phyloP scores from a whole-genome alignment of 2,888 invertebrate species.

The Crematogaster levior region DNA sequence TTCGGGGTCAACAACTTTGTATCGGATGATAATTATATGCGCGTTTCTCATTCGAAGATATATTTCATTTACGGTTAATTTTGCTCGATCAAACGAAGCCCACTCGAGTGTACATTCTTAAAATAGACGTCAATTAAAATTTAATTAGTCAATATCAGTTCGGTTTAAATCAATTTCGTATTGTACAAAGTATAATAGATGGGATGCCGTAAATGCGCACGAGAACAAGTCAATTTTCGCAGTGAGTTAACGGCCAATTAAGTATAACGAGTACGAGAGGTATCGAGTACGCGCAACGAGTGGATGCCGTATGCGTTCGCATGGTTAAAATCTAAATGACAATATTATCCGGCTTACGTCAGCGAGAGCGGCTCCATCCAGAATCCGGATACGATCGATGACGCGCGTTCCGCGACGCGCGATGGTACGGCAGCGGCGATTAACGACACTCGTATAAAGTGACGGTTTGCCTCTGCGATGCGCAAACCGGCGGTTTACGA shows the following conservation, averaged over 20 bases:
- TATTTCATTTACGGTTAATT: not conserved
- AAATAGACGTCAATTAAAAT: not conserved
- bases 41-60: not conserved
- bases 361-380: constrained; percentile 23
- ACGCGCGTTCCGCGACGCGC: constrained; percentile 33
- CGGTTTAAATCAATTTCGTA: not conserved
- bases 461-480: constrained; percentile 32
- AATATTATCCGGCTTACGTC: constrained; percentile 49
- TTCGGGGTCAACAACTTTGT: not conserved
- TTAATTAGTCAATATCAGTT: not conserved
- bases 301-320: not conserved
- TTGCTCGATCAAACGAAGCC: not conserved
- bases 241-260: constrained; percentile 5
- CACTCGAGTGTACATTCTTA: not conserved
- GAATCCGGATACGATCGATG: constrained; percentile 60
- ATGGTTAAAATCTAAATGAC: constrained; percentile 39
- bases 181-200: not conserved
- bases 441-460: constrained; percentile 56
- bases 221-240: constrained; percentile 26
- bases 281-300: not conserved
- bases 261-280: not conserved
- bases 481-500: constrained; percentile 51
- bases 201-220: not conserved
- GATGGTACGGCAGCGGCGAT: constrained; percentile 32
- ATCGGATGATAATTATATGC: not conserved